Evolutionary conservation across 2,888 invertebrate species (phyloP).

Genomic region (Cryptus viduatorius): DNA sequence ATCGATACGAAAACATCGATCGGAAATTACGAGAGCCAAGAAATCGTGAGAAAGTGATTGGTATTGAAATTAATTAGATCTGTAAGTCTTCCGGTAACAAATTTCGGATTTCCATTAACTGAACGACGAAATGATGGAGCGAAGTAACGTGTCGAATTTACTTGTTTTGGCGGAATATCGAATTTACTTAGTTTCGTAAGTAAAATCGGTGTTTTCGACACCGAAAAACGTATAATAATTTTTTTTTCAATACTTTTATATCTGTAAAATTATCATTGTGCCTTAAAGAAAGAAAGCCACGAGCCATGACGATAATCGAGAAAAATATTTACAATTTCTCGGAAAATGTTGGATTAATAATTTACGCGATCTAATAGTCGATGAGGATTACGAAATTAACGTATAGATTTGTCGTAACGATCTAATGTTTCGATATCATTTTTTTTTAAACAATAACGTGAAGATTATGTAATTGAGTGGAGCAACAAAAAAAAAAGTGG

Average conservation of each 20-base stretch:
- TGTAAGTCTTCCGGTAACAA: neutral
- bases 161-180: neutral
- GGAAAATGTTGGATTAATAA: conserved; percentile 6
- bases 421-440: conserved; percentile 32
- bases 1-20: neutral
- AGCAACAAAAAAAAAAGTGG: conserved; percentile 16
- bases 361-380: conserved; percentile 10
- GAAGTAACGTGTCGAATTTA: neutral
- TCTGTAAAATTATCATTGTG: conserved; percentile 35
- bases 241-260: neutral
- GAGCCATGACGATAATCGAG: conserved; percentile 13
- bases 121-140: neutral
- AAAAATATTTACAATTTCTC: conserved; percentile 23
- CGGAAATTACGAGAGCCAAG: neutral
- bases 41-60: neutral
- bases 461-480: conserved; percentile 21
- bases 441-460: conserved; percentile 8
- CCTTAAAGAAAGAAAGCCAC: conserved; percentile 20
- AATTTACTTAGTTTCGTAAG: conserved; percentile 64
- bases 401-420: conserved; percentile 32
- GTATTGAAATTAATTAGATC: neutral
- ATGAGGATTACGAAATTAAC: conserved; percentile 6
- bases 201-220: conserved; percentile 49
- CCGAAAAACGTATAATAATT: conserved; percentile 8
- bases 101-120: neutral